Evolutionary conservation across 2,888 invertebrate species (phyloP).

Genomic region (Acronicta psi): DNA sequence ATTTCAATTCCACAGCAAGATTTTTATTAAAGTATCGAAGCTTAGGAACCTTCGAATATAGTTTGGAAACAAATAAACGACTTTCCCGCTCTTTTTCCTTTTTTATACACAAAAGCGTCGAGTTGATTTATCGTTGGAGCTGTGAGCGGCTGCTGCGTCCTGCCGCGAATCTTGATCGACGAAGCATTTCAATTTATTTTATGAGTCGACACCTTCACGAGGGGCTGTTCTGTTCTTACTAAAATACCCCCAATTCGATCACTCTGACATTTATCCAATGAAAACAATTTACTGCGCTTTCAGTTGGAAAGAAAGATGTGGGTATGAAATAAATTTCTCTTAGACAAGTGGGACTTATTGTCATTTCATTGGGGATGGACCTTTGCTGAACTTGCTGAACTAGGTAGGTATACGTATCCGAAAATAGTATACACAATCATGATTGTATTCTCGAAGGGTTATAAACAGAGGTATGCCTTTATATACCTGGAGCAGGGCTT

Average conservation of each 20-base stretch:
- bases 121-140: constrained; percentile 84
- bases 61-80: constrained; percentile 87
- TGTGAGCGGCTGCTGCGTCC: constrained; percentile 74
- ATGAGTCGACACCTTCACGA: constrained; percentile 81
- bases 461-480: too few species aligned
- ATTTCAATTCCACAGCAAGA: constrained; percentile 80
- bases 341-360: constrained; percentile 28
- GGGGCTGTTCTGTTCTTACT: constrained; percentile 64
- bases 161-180: constrained; percentile 83
- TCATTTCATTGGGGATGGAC: constrained; percentile 14
- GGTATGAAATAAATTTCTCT: constrained; percentile 13
- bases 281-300: constrained; percentile 57
- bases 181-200: constrained; percentile 86
- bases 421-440: background rate
- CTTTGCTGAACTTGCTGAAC: too few species aligned
- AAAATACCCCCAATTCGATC: constrained; percentile 66
- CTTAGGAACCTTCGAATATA: constrained; percentile 78
- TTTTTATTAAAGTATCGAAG: constrained; percentile 78
- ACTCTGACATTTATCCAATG: constrained; percentile 63
- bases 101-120: constrained; percentile 83
- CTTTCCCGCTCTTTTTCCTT: constrained; percentile 75
- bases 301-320: constrained; percentile 17
- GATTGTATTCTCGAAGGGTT: too few species aligned
- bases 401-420: too few species aligned
- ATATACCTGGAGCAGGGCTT: too few species aligned